Conservation (phyloP, 2,888 invertebrate genomes). For the Junonia oenone region DNA sequence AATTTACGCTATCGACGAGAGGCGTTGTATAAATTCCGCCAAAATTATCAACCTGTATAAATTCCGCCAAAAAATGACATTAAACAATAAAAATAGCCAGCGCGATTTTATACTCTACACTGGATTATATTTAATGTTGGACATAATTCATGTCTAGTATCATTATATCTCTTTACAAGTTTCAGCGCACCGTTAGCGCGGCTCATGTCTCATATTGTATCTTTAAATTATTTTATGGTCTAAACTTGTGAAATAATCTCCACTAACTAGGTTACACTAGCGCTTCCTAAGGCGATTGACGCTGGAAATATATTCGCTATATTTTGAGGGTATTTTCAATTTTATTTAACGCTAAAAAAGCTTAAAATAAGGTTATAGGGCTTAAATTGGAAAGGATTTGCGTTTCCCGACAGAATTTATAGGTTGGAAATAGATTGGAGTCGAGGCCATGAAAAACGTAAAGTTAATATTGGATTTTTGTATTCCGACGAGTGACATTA, state of each 20-base stretch:
- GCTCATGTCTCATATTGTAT: neutral
- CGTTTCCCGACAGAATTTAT: slow-evolving; percentile 17
- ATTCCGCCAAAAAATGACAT: no score
- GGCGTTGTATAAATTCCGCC: no score
- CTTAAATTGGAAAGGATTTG: slow-evolving; percentile 18
- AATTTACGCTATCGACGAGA: no score
- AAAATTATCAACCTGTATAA: no score
- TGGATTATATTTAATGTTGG: neutral
- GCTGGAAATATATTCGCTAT: neutral
- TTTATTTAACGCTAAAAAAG: slow-evolving; percentile 1
- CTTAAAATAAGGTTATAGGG: slow-evolving; percentile 12
- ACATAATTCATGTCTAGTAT: neutral
- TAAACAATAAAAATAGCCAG: no score
- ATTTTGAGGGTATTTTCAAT: neutral
- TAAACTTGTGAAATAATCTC: neutral
- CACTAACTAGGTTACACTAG: neutral
- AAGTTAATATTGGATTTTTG: neutral
- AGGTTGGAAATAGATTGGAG: slow-evolving; percentile 19
- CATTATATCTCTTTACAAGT: neutral
- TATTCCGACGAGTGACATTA: no score
- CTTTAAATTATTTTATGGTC: neutral
- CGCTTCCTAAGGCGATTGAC: neutral
- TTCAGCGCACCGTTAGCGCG: neutral
- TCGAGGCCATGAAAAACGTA: slow-evolving; percentile 5
- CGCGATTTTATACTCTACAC: neutral